phyloP scores from a whole-genome alignment of 2,797 vertebrate genomes.

The Rhinogobio ventralis region DNA sequence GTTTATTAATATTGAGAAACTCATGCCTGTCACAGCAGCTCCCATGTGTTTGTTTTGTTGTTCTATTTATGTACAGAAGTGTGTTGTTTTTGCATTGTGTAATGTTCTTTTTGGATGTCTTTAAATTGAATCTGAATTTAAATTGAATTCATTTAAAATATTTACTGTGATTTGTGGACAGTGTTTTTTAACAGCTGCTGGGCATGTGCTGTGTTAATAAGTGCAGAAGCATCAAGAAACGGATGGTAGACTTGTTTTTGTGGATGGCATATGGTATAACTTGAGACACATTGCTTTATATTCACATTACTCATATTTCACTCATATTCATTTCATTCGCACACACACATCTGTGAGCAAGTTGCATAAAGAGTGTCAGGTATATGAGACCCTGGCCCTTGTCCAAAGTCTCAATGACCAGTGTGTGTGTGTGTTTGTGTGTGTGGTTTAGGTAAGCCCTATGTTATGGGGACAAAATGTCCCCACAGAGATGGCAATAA shows the following conservation, averaged over 20 bases:
- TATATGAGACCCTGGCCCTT: constrained; percentile 36
- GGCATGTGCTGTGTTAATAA: background rate
- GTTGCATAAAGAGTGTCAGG: constrained; percentile 34
- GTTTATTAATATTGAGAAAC: constrained; percentile 38
- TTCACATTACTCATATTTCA: constrained; percentile 20
- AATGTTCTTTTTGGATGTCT: background rate
- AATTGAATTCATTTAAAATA: background rate
- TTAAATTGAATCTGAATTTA: background rate
- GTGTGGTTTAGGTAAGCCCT: background rate
- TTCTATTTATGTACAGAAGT: background rate
- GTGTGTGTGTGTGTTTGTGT: background rate
- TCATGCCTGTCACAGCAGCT: constrained; percentile 27
- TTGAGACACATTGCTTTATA: background rate
- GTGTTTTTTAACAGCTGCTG: background rate
- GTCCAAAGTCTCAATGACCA: constrained; percentile 18
- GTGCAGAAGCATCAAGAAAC: constrained; percentile 1
- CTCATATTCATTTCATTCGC: constrained; percentile 1
- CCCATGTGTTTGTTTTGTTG: constrained; percentile 19
- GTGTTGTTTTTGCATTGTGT: background rate
- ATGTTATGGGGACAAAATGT: background rate
- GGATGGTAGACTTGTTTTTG: background rate
- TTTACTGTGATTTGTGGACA: background rate
- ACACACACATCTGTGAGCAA: constrained; percentile 20
- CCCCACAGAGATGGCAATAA: background rate
- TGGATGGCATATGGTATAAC: background rate